Percentiles rank a stretch among this genome's conserved stretches.
Conservation (phyloP, 2,888 invertebrate genomes). For the Dorcus hopei region DNA sequence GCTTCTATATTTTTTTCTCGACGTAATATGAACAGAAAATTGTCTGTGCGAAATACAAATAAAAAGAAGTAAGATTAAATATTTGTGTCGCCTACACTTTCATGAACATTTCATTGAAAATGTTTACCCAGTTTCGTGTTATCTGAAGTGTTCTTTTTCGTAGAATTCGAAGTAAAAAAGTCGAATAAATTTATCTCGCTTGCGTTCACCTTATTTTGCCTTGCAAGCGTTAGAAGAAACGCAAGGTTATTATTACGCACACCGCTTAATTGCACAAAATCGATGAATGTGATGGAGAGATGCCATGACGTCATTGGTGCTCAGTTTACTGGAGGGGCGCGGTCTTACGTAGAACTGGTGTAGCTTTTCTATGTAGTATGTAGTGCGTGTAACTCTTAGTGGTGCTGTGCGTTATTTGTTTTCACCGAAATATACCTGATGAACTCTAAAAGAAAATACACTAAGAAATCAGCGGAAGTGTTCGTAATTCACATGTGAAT, state of each 20-base stretch:
- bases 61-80: too few relatives aligned
- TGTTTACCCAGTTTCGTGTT: not conserved
- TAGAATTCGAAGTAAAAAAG: not conserved
- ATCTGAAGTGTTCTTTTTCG: not conserved
- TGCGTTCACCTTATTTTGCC: slow-evolving; percentile 1
- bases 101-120: too few relatives aligned
- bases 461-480: too few relatives aligned
- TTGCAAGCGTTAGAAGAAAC: too few relatives aligned
- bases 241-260: too few relatives aligned
- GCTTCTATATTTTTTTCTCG: too few relatives aligned
- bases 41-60: too few relatives aligned
- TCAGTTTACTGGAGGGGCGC: slow-evolving; percentile 42
- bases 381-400: not conserved
- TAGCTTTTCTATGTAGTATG: not conserved
- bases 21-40: too few relatives aligned
- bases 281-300: slow-evolving; percentile 40
- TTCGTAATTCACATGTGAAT: too few relatives aligned
- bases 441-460: too few relatives aligned
- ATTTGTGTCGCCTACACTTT: too few relatives aligned
- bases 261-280: slow-evolving; percentile 30
- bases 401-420: not conserved
- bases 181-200: not conserved
- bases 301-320: slow-evolving; percentile 50
- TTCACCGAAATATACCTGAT: too few relatives aligned
- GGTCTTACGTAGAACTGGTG: slow-evolving; percentile 13